These are phyloP conservation scores for Zaprionus nigranus DNA, from an alignment of 1,140 invertebrate species.

Conservation along the genomic window DNA sequence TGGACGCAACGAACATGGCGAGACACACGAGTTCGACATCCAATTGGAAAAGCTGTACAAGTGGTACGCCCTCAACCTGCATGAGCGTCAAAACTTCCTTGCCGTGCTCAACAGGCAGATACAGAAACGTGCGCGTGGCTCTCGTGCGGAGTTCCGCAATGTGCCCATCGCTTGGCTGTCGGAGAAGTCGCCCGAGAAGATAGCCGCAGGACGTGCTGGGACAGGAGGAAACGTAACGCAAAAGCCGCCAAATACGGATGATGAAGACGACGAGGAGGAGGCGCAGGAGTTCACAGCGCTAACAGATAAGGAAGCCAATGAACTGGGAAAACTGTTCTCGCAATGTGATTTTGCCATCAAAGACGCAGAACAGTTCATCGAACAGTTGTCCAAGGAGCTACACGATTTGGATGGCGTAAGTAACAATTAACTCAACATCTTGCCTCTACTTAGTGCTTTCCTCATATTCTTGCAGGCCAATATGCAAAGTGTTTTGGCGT, in stretches of 20 bases:
- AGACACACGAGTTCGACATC: conserved; percentile 93
- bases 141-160: conserved; percentile 90
- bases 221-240: conserved; percentile 59
- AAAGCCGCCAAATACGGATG: conserved; percentile 69
- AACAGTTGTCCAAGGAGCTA: conserved; percentile 89
- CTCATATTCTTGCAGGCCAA: conserved; percentile 86
- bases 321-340: conserved; percentile 90
- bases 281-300: conserved; percentile 92
- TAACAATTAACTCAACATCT: neutral
- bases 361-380: conserved; percentile 91
- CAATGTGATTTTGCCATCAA: conserved; percentile 89
- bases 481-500: conserved; percentile 93
- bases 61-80: conserved; percentile 91
- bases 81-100: conserved; percentile 90
- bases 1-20: conserved; percentile 88
- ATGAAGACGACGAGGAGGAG: conserved; percentile 83
- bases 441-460: neutral
- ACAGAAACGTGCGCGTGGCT: conserved; percentile 88
- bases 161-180: conserved; percentile 89
- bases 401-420: conserved; percentile 88
- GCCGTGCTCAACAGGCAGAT: conserved; percentile 87
- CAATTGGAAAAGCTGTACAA: conserved; percentile 95
- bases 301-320: conserved; percentile 92
- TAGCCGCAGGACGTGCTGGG: conserved; percentile 79
- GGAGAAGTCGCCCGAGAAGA: conserved; percentile 86